Evolutionary conservation across 2,797 vertebrate genomes (phyloP), one percentile per base, ranked within the genome.

Genomic region (Graptemys geographica): DNA sequence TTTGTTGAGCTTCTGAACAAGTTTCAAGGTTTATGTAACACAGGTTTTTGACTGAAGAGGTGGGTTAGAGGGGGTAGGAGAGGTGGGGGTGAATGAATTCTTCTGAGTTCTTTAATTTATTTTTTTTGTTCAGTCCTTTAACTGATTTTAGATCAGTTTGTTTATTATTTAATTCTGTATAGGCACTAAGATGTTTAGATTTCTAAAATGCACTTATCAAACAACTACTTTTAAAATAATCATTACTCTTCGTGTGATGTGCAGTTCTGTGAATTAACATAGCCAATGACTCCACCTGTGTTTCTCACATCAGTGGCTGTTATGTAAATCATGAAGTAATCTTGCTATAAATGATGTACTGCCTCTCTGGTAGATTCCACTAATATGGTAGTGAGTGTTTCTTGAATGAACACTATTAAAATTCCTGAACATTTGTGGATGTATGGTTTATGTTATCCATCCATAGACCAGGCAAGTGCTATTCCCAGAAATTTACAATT

Each of bases 361-460:
- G 23, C 15, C 3, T 86, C 11, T 90, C 2, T 74, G 1, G 0
- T 18, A 25, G 15, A 33, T 87, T 6, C 8, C 80, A 11, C 21
- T 82, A 47, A 56, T 49, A 59, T 31, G 11, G 4, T 0, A 0
- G 31, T 56, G 12, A 44, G 19, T 82, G 52, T 57, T 81, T 95
- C 15, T 89, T 4, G 2, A 92, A 55, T 62, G 87, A 81, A 28
- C 85, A 5, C 83, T 86, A 31, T 87, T 33, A 86, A 93, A 90
- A 83, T 90, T 11, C 19, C 55, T 87, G 25, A n/a, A 52, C 88
- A 93, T 25, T 93, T 6, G 7, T 3, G 69, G 76, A 15, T 19
- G 5, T 44, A 44, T 59, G 11, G 57, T 59, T 59, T 59, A 51
- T 51, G 2, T 37, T 90, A 5, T 56, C 25, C 0, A 0, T 31